phyloP scores from a whole-genome alignment of 2,888 invertebrate species.

The Pantelozetes paolii region DNA sequence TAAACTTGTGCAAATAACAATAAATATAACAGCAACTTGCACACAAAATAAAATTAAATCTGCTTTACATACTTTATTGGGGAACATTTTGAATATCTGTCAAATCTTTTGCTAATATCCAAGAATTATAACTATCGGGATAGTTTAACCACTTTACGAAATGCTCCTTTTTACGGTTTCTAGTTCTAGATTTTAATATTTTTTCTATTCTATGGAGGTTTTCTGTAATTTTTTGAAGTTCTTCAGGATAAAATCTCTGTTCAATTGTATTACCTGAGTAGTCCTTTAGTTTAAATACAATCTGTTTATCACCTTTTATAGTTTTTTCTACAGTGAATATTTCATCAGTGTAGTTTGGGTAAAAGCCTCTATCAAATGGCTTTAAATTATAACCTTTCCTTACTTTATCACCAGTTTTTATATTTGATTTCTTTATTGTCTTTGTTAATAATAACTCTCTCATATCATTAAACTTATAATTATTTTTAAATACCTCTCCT shows the following conservation, averaged over 20 bases:
- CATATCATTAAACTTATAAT: too few relatives aligned
- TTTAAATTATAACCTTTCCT: background rate
- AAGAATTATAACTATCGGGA: constrained; percentile 19
- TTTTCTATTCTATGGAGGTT: constrained; percentile 18
- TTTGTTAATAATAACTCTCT: too few relatives aligned
- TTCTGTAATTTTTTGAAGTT: constrained; percentile 10
- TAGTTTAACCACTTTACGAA: constrained; percentile 38
- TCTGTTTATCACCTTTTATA: background rate
- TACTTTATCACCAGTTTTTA: constrained; percentile 31
- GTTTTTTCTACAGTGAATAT: constrained; percentile 21
- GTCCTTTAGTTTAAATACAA: constrained; percentile 3
- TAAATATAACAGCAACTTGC: background rate
- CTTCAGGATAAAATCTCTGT: constrained; percentile 22
- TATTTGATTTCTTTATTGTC: background rate
- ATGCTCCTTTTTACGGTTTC: background rate
- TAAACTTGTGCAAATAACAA: background rate
- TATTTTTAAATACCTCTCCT: too few relatives aligned
- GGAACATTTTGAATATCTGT: background rate
- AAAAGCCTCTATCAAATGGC: constrained; percentile 28
- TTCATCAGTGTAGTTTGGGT: constrained; percentile 18
- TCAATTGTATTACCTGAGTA: background rate
- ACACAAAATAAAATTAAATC: constrained; percentile 2
- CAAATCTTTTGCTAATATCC: background rate
- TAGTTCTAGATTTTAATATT: background rate
- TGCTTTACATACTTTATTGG: background rate